A percentile compares a stretch with the other conserved stretches of the same genome.
Conservation (phyloP, 2,888 invertebrate species). For the Hypercompe scribonia region DNA sequence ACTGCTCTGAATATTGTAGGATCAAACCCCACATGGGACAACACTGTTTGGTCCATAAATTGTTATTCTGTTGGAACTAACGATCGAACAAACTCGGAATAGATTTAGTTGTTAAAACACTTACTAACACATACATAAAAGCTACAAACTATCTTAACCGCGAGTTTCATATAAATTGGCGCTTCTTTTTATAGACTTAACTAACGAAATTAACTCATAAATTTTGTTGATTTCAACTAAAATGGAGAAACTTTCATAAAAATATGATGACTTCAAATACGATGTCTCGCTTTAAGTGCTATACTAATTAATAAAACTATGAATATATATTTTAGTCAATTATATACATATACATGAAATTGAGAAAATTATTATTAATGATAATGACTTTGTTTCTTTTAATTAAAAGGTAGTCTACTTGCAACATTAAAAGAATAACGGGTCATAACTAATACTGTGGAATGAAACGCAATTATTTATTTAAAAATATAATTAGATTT, state of each 20-base stretch:
- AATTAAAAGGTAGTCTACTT: neutral
- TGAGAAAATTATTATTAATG: slow-evolving; percentile 2
- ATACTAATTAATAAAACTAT: slow-evolving; percentile 33
- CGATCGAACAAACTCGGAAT: too few species aligned
- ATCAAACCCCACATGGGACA: too few species aligned
- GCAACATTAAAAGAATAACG: too few species aligned
- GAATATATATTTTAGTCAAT: slow-evolving; percentile 28
- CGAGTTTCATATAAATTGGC: slow-evolving; percentile 34
- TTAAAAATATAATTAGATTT: too few species aligned
- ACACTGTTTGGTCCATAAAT: too few species aligned
- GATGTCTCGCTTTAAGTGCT: slow-evolving; percentile 20
- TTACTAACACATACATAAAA: too few species aligned
- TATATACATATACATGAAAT: neutral
- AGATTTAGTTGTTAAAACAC: too few species aligned
- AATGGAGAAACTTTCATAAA: slow-evolving; percentile 28
- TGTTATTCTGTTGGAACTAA: too few species aligned
- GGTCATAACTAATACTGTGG: too few species aligned
- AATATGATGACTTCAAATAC: slow-evolving; percentile 17
- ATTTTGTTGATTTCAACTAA: slow-evolving; percentile 44
- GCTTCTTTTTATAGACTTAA: slow-evolving; percentile 32
- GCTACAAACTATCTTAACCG: slow-evolving; percentile 29
- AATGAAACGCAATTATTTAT: too few species aligned
- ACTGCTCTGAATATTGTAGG: too few species aligned
- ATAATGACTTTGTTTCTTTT: slow-evolving; percentile 8
- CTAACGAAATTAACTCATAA: slow-evolving; percentile 44